Conservation (phyloP, 1,140 invertebrate species). For the Pseudomyrmex pallidus region DNA sequence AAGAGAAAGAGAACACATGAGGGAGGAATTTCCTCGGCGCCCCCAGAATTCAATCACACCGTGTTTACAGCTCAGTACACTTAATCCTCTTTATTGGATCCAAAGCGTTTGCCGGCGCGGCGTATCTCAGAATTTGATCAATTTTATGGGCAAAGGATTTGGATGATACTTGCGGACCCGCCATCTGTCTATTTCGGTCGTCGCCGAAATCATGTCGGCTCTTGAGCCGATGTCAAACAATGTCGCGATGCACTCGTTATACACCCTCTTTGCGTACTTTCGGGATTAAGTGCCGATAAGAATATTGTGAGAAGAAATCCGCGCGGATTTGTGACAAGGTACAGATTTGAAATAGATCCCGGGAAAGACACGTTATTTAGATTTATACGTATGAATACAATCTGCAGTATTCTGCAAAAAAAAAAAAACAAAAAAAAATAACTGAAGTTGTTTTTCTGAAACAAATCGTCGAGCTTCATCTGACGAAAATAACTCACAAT, state of each 20-base stretch:
- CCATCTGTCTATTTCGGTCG: slow-evolving; percentile 67
- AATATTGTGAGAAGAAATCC: too few species aligned
- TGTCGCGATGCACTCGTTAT: slow-evolving; percentile 10
- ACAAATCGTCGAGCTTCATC: too few species aligned
- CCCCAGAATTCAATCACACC: slow-evolving; percentile 80
- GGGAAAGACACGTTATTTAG: too few species aligned
- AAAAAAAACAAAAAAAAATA: too few species aligned
- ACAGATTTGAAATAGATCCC: too few species aligned
- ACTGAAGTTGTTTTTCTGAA: too few species aligned
- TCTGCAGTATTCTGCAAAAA: too few species aligned
- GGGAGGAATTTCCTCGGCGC: slow-evolving; percentile 67
- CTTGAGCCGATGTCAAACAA: slow-evolving; percentile 11
- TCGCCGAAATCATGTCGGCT: slow-evolving; percentile 64
- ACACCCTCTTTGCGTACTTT: too few species aligned
- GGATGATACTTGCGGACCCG: slow-evolving; percentile 70
- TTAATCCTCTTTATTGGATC: slow-evolving; percentile 82
- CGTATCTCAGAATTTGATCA: slow-evolving; percentile 76
- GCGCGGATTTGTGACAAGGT: too few species aligned
- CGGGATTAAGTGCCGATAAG: too few species aligned
- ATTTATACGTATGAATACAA: too few species aligned
- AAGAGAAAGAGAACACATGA: slow-evolving; percentile 26
- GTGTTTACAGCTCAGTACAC: slow-evolving; percentile 80
- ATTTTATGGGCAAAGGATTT: slow-evolving; percentile 75
- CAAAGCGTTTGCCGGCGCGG: slow-evolving; percentile 72
- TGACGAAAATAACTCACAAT: too few species aligned